These are phyloP conservation scores for Aurelia sp. DNA, from an alignment of 30 jellyfish, hydroid and myxozoan species.

Conservation along the genomic window DNA sequence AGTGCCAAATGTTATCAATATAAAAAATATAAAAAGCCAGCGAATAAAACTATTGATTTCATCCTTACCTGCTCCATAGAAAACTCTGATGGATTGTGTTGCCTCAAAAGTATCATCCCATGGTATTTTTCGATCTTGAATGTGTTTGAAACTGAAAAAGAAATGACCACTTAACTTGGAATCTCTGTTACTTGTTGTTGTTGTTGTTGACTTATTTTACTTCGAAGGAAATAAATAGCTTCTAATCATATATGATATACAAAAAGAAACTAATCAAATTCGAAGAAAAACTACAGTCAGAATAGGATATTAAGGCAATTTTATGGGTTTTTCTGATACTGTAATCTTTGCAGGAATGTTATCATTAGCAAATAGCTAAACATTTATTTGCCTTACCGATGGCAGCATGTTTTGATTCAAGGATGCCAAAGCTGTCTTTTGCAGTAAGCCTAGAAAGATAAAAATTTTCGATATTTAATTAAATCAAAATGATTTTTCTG, in stretches of 20 bases:
- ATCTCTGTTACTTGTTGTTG: too few species aligned
- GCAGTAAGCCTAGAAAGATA: conserved; percentile 74
- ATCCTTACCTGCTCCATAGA: conserved; percentile 61
- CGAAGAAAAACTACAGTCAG: too few species aligned
- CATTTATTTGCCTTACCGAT: conserved; percentile 39
- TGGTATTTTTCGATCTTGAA: conserved; percentile 90
- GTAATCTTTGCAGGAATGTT: too few species aligned
- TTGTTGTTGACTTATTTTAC: too few species aligned
- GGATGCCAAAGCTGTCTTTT: conserved; percentile 77
- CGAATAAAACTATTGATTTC: not conserved
- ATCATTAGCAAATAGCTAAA: too few species aligned
- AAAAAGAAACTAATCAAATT: too few species aligned
- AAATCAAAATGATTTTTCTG: too few species aligned
- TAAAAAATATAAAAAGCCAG: not conserved
- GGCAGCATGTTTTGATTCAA: conserved; percentile 86
- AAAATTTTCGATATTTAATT: not conserved
- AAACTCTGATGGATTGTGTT: conserved; percentile 78
- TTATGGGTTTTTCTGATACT: too few species aligned
- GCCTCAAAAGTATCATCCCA: conserved; percentile 82
- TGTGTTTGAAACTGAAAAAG: conserved; percentile 78
- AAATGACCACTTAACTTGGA: not conserved
- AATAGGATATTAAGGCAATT: too few species aligned
- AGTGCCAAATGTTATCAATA: too few species aligned
- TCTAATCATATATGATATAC: too few species aligned
- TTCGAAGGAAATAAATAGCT: too few species aligned